These are phyloP conservation scores for Minunthozetes semirufus DNA, from an alignment of 2,888 invertebrate species.

Conservation along the genomic window DNA sequence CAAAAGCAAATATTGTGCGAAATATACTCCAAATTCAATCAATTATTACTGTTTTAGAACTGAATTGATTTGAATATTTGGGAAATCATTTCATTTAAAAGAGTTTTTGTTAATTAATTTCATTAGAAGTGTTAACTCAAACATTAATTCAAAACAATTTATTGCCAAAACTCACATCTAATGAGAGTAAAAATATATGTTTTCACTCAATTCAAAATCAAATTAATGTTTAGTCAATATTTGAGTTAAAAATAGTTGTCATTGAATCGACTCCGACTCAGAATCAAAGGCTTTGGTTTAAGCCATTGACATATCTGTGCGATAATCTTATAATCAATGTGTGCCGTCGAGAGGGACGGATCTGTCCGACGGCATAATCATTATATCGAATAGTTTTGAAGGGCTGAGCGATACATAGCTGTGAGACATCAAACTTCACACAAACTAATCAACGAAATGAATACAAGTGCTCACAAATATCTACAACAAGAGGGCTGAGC, in stretches of 20 bases:
- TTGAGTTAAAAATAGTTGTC: slow-evolving; percentile 8
- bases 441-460: slow-evolving; percentile 18
- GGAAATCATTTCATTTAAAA: no score
- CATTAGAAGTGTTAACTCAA: no score
- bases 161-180: not conserved
- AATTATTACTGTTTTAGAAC: not conserved
- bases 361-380: not conserved
- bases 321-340: slow-evolving; percentile 21
- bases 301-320: not conserved
- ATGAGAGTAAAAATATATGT: no score
- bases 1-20: not conserved
- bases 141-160: not conserved
- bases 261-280: not conserved
- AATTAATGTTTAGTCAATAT: not conserved
- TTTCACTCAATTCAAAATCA: not conserved
- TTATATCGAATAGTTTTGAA: not conserved
- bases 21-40: not conserved
- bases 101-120: no score
- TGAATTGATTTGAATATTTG: no score
- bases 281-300: not conserved
- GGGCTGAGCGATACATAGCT: not conserved
- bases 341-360: not conserved
- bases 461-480: not conserved
- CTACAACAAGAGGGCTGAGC: not conserved
- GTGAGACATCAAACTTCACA: not conserved